Conservation (phyloP, 1,140 invertebrate species). For the Amyelois transitella region DNA sequence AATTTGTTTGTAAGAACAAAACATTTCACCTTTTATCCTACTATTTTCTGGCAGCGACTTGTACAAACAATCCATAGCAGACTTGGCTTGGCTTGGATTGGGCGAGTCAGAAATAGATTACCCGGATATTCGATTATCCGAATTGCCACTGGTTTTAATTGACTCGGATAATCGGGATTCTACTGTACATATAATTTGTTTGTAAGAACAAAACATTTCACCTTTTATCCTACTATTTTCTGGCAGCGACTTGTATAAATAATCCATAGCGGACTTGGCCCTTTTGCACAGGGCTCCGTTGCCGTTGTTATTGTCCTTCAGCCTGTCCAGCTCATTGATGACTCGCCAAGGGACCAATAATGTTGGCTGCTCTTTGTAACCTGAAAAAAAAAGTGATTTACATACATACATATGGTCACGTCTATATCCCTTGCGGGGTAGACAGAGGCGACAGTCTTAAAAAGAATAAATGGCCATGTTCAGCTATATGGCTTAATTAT, state of each 20-base stretch:
- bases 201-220: slow-evolving; percentile 12
- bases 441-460: too few species aligned
- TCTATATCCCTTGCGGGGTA: too few species aligned
- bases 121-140: too few species aligned
- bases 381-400: slow-evolving; percentile 16
- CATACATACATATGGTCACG: background rate
- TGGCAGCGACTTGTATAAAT: slow-evolving; percentile 56
- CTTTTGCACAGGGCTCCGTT: slow-evolving; percentile 52
- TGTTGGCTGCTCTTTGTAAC: slow-evolving; percentile 52
- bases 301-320: slow-evolving; percentile 65
- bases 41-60: slow-evolving; percentile 55
- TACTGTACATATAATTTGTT: too few species aligned
- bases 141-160: too few species aligned
- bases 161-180: too few species aligned
- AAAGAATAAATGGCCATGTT: too few species aligned
- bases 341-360: slow-evolving; percentile 61
- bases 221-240: slow-evolving; percentile 57
- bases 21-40: slow-evolving; percentile 46
- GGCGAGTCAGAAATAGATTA: too few species aligned
- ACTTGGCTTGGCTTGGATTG: too few species aligned
- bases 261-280: slow-evolving; percentile 56
- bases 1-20: background rate
- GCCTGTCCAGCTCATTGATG: slow-evolving; percentile 54
- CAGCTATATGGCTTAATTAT: too few species aligned
- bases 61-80: slow-evolving; percentile 61